phyloP scores from a whole-genome alignment of 2,888 invertebrate genomes.

The Rhagonycha lutea region DNA sequence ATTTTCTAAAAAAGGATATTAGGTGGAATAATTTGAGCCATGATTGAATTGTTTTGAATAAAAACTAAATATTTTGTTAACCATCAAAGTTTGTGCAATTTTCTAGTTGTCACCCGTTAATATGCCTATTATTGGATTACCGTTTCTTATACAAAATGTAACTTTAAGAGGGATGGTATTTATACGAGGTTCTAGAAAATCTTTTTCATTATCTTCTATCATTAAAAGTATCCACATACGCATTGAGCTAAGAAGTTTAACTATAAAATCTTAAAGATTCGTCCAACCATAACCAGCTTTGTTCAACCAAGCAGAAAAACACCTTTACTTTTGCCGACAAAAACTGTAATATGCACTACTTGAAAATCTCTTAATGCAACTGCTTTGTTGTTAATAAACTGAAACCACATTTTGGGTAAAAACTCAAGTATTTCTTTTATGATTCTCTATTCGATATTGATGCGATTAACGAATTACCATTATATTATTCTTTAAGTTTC shows the following conservation, averaged over 20 bases:
- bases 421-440: slow-evolving; percentile 13
- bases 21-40: no score
- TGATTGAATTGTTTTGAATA: no score
- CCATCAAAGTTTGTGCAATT: no score
- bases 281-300: slow-evolving; percentile 20
- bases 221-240: slow-evolving; percentile 5
- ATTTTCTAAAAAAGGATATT: no score
- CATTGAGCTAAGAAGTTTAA: slow-evolving; percentile 11
- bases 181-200: not conserved
- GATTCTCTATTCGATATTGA: slow-evolving; percentile 14
- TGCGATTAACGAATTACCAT: slow-evolving; percentile 18
- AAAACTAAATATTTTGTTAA: no score
- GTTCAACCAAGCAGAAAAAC: slow-evolving; percentile 27
- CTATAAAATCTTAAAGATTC: slow-evolving; percentile 12
- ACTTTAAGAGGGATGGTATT: not conserved
- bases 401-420: slow-evolving; percentile 24
- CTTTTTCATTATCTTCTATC: not conserved
- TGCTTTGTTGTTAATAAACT: slow-evolving; percentile 23
- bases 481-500: not conserved
- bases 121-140: not conserved
- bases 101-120: no score
- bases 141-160: not conserved
- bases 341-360: slow-evolving; percentile 17
- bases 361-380: slow-evolving; percentile 22
- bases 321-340: slow-evolving; percentile 26